Evolutionary conservation across 2,888 invertebrate genomes (phyloP), one percentile per base, ranked within the genome.

Genomic region (Lepidocyrtinus sp.): DNA sequence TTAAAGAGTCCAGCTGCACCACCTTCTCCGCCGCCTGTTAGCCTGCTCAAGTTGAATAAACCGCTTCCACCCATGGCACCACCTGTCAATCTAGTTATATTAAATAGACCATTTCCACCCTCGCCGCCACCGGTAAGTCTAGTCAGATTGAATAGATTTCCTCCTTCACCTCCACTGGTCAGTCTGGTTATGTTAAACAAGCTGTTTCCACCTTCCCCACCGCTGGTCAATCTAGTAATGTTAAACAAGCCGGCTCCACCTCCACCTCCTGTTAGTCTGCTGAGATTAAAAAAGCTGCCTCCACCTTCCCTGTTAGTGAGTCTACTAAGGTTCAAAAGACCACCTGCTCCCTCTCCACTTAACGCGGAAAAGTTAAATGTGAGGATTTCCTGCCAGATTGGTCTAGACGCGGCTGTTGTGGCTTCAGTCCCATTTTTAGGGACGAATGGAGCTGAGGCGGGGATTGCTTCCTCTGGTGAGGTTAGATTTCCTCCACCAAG

Each of bases 321-420:
- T 46, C 72, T 19, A 26, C 63, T 63, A 15, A 63, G 26, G n/a
- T 63, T 63, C 15, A 63, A 63, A 9, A 26, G 25, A 63, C 5
- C 3, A 24, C 21, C 19, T 3, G 19, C n/a, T 2, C 63, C 26
- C 2, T 26, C 63, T 9, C 63, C 63, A 63, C 25, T 63, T 3
- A 24, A 24, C 1, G 63, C 24, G 0, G 72, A 72, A 26, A 72
- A 72, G 36, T 72, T 72, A 25, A 72, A 72, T 1, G 63, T 72
- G n/a, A 72, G 27, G 17, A 72, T 15, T 24, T 72, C 63, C 19
- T 72, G 22, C 72, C 72, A 72, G 25, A 72, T 19, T 1, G 72
- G 72, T 17, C 9, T 62, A 19, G 25, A 24, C 7, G n/a, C 24
- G 1, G n/a, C 21, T 12, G 71, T 12, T 7, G 36, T 24, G 22